Evolutionary conservation across 2,888 invertebrate genomes (phyloP).

Genomic region (Anagyrus pseudococci): DNA sequence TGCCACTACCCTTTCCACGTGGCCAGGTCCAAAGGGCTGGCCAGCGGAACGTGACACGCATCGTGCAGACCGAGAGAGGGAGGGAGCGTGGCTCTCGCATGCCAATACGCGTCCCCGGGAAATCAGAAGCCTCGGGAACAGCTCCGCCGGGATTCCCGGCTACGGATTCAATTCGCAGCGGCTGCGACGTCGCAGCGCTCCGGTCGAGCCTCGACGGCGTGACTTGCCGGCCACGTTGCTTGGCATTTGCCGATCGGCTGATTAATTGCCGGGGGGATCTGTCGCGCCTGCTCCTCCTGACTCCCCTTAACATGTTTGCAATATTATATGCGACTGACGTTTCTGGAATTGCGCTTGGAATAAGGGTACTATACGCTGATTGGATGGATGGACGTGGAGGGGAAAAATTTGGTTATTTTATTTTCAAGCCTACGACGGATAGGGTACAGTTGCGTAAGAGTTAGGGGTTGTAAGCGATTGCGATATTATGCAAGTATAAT

Average conservation of each 20-base stretch:
- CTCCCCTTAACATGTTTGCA: too few relatives aligned
- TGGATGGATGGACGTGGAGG: too few relatives aligned
- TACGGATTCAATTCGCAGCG: constrained; percentile 51
- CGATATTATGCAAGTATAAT: too few relatives aligned
- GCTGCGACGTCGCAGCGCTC: not conserved
- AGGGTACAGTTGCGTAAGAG: too few relatives aligned
- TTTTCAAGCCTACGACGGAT: too few relatives aligned
- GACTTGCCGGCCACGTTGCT: too few relatives aligned
- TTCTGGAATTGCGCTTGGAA: too few relatives aligned
- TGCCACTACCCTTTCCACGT: not conserved
- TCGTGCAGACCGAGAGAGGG: constrained; percentile 47
- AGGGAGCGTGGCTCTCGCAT: constrained; percentile 45
- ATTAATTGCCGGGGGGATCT: not conserved
- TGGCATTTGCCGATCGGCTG: not conserved
- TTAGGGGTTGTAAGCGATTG: too few relatives aligned
- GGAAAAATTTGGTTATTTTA: too few relatives aligned
- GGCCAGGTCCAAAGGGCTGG: constrained; percentile 29
- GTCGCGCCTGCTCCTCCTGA: not conserved
- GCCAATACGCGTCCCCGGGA: constrained; percentile 50
- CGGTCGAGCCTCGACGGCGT: not conserved
- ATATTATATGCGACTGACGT: too few relatives aligned
- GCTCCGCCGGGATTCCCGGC: constrained; percentile 50
- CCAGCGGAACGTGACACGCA: constrained; percentile 53
- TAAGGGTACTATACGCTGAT: too few relatives aligned
- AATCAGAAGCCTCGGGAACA: constrained; percentile 55